A percentile compares a stretch with the other conserved stretches of the same genome.
phyloP scores from a whole-genome alignment of 2,888 invertebrate genomes.

The Nipponacmea schrenckii region DNA sequence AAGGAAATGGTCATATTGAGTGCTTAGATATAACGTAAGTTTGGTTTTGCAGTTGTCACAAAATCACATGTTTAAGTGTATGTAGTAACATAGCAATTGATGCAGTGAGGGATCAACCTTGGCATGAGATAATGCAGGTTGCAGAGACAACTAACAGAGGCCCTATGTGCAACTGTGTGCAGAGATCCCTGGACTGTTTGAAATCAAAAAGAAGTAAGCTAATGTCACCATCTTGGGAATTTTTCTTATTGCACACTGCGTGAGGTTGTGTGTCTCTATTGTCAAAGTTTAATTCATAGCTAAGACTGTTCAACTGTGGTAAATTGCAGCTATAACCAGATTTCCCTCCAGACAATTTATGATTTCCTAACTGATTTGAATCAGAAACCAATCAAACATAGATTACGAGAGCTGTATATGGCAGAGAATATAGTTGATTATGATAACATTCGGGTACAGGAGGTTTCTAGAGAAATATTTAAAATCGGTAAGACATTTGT shows the following conservation, averaged over 20 bases:
- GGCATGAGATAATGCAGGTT: too few relatives aligned
- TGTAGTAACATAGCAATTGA: neutral
- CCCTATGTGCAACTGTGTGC: too few relatives aligned
- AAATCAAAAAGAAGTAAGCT: too few relatives aligned
- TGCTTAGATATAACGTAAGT: neutral
- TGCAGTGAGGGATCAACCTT: neutral
- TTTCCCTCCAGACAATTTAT: neutral
- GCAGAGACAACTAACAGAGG: too few relatives aligned
- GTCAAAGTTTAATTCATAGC: neutral
- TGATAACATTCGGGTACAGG: too few relatives aligned
- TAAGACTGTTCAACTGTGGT: neutral
- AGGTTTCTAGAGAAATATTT: too few relatives aligned
- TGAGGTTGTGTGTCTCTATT: too few relatives aligned
- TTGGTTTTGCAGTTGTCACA: neutral
- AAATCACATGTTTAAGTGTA: neutral
- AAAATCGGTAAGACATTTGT: too few relatives aligned
- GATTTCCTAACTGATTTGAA: neutral
- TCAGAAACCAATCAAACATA: neutral
- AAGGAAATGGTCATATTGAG: neutral
- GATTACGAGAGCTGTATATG: neutral
- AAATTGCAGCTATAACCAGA: neutral
- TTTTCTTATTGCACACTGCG: too few relatives aligned
- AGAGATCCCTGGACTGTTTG: too few relatives aligned
- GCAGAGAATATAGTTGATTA: too few relatives aligned
- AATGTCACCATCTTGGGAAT: too few relatives aligned